These are phyloP conservation scores for Acanthopagrus latus DNA, from an alignment of 2,797 vertebrate species.

Conservation along the genomic window DNA sequence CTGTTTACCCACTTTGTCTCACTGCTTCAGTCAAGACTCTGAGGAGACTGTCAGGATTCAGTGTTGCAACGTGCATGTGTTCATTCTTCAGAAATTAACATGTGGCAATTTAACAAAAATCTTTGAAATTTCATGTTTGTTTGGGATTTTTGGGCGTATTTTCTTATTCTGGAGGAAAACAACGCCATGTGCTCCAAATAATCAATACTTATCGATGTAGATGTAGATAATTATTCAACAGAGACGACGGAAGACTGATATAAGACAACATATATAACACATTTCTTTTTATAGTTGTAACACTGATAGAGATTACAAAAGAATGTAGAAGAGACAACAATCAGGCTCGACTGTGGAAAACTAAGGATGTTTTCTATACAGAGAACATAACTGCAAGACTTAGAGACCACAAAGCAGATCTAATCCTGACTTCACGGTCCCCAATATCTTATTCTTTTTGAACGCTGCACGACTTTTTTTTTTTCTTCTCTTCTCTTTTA, in stretches of 20 bases:
- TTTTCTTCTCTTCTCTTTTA: no score
- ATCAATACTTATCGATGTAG: no score
- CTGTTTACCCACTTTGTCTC: conserved; percentile 5
- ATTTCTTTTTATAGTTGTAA: neutral
- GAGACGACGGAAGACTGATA: neutral
- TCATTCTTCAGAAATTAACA: neutral
- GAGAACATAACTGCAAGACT: no score
- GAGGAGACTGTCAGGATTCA: neutral
- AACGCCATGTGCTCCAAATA: neutral
- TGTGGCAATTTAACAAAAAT: no score
- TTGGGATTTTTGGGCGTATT: neutral
- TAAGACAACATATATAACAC: neutral
- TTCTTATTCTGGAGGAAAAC: neutral
- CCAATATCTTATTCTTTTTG: no score
- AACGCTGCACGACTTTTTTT: no score
- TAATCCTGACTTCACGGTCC: no score
- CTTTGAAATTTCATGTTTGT: neutral
- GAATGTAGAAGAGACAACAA: no score
- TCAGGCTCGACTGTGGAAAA: no score
- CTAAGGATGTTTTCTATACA: no score
- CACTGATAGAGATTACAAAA: neutral
- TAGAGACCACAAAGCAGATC: no score
- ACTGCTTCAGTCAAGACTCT: conserved; percentile 9
- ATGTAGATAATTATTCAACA: neutral
- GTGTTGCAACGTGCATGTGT: neutral